Conservation (phyloP, 2,797 vertebrate species). For the Coregonus ussuriensis region DNA sequence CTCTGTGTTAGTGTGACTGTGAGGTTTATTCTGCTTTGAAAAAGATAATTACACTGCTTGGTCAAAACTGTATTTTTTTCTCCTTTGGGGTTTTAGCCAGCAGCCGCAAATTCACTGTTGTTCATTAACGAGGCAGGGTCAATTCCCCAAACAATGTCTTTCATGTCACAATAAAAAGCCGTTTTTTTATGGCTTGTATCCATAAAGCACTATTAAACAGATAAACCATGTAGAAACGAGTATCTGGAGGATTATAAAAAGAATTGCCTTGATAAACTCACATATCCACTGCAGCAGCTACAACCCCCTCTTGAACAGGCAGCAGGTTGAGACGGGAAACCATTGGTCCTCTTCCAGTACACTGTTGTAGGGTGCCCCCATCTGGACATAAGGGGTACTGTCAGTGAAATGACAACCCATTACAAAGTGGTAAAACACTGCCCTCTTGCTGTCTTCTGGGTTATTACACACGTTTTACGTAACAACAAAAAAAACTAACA, state of each 20-base stretch:
- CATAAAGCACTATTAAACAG: conserved; percentile 76
- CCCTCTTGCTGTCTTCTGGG: conserved; percentile 45
- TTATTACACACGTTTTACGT: conserved; percentile 4
- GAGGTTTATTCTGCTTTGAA: conserved; percentile 43
- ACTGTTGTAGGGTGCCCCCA: conserved; percentile 57
- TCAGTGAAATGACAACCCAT: background rate
- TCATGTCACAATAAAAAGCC: conserved; percentile 74
- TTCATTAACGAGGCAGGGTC: conserved; percentile 76
- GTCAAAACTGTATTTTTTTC: conserved; percentile 57
- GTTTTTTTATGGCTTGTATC: conserved; percentile 71
- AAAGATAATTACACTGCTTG: conserved; percentile 68
- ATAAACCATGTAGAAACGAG: conserved; percentile 75
- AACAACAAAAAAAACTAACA: background rate
- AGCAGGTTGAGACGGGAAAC: background rate
- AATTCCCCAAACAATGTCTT: conserved; percentile 75
- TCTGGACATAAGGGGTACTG: conserved; percentile 20
- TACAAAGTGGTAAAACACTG: conserved; percentile 41
- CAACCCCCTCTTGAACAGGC: conserved; percentile 27
- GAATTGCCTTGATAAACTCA: conserved; percentile 80
- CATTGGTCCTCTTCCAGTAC: conserved; percentile 13
- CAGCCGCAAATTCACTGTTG: conserved; percentile 74
- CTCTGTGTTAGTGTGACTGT: background rate
- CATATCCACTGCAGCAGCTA: conserved; percentile 62
- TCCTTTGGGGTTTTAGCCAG: conserved; percentile 35
- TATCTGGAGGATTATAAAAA: conserved; percentile 75